Evolutionary conservation across 2,113 vertebrate genomes (phyloP).

Genomic region (Xenopus borealis): DNA sequence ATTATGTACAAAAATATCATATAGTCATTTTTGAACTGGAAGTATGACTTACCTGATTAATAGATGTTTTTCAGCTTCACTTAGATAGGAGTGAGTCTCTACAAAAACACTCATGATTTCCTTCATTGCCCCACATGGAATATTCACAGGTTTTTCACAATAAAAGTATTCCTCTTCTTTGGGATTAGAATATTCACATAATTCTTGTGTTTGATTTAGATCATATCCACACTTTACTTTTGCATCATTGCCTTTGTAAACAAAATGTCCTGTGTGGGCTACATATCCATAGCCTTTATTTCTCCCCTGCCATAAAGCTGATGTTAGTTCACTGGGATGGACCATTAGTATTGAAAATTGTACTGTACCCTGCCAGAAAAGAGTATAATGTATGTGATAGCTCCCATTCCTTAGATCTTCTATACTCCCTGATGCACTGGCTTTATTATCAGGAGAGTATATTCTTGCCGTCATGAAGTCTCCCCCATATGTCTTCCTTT

Average conservation of each 20-base stretch:
- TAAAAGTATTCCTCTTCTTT: constrained; percentile 48
- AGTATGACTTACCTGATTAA: not conserved
- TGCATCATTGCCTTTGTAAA: not conserved
- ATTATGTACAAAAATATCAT: no score
- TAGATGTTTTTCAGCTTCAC: not conserved
- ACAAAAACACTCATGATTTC: not conserved
- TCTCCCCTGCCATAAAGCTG: not conserved
- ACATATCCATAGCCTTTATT: constrained; percentile 1
- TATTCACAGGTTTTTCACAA: constrained; percentile 28
- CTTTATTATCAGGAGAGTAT: not conserved
- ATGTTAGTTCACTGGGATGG: not conserved
- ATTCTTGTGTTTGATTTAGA: constrained; percentile 10
- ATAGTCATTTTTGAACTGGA: no score
- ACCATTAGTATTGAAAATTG: not conserved
- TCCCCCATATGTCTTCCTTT: not conserved
- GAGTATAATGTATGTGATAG: not conserved
- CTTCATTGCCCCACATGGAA: not conserved
- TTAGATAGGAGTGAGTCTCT: not conserved
- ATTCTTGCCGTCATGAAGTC: constrained; percentile 8
- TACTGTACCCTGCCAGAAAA: not conserved
- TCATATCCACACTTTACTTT: not conserved
- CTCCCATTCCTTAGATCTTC: not conserved
- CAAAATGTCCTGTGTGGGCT: not conserved
- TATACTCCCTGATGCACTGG: not conserved
- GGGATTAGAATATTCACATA: constrained; percentile 33